Evolutionary conservation across 2,797 vertebrate species (phyloP).

Genomic region (Poeciliopsis presidionis): DNA sequence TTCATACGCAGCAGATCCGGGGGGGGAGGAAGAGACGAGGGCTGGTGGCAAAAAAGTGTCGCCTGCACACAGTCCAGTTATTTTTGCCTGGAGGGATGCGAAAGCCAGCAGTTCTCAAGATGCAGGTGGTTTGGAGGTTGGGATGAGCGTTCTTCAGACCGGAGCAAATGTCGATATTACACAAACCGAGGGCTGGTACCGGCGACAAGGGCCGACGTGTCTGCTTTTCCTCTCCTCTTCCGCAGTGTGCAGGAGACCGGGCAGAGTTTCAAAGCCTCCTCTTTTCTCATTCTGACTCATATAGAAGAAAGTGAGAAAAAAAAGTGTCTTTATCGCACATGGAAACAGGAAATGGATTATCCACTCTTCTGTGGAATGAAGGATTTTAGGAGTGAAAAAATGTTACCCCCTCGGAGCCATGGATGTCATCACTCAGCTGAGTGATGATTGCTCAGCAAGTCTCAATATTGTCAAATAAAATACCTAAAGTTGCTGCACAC

Average conservation of each 20-base stretch:
- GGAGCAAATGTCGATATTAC: conserved; percentile 66
- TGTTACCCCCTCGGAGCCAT: conserved; percentile 7
- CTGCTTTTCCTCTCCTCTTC: conserved; percentile 38
- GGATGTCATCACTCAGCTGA: not conserved
- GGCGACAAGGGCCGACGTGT: conserved; percentile 44
- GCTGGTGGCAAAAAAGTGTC: conserved; percentile 21
- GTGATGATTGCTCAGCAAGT: not conserved
- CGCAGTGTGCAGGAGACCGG: conserved; percentile 57
- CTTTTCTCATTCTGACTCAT: conserved; percentile 68
- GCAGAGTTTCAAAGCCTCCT: conserved; percentile 68
- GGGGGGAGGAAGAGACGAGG: not conserved
- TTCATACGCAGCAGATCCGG: conserved; percentile 28
- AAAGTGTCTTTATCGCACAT: conserved; percentile 48
- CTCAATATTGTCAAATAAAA: not conserved
- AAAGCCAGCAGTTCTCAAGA: conserved; percentile 53
- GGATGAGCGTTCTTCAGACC: conserved; percentile 64
- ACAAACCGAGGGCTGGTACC: conserved; percentile 71
- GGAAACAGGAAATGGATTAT: conserved; percentile 51
- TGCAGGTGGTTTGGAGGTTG: conserved; percentile 62
- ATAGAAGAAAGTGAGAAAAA: conserved; percentile 29
- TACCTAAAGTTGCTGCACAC: not conserved
- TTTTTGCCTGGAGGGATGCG: conserved; percentile 37
- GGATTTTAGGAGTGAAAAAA: conserved; percentile 22
- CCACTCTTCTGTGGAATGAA: conserved; percentile 41
- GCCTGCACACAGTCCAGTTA: conserved; percentile 39